These are phyloP conservation scores for Ctenoplectra terminalis DNA, from an alignment of 1,140 invertebrate species.

Conservation along the genomic window DNA sequence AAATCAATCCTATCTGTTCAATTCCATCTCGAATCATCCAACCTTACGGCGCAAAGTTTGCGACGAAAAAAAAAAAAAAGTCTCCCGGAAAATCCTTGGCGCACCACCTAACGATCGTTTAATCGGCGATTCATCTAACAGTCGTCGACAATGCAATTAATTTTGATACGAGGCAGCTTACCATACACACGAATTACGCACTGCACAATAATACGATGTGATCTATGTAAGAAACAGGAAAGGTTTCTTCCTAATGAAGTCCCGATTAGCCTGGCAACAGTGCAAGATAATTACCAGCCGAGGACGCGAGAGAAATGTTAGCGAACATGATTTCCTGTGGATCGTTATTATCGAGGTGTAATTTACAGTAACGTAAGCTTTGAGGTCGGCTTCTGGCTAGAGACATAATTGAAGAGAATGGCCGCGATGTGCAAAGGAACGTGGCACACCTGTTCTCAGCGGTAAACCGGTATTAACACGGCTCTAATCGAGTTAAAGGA, in stretches of 20 bases:
- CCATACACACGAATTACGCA: too few species aligned
- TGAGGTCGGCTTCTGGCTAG: conserved; percentile 26
- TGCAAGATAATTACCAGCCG: conserved; percentile 9
- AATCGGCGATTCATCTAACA: too few species aligned
- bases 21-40: not conserved
- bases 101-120: not conserved
- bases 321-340: conserved; percentile 23
- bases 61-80: not conserved
- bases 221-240: not conserved
- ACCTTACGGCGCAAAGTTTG: not conserved
- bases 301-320: conserved; percentile 17
- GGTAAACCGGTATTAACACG: conserved; percentile 9
- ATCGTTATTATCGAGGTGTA: conserved; percentile 36
- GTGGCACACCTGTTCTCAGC: conserved; percentile 10
- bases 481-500: conserved; percentile 9
- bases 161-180: not conserved
- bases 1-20: too few species aligned
- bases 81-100: not conserved
- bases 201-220: too few species aligned
- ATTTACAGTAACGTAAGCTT: conserved; percentile 35
- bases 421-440: conserved; percentile 28
- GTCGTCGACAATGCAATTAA: not conserved
- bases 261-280: conserved; percentile 10
- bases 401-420: conserved; percentile 30
- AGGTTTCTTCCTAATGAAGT: conserved; percentile 8